Evolutionary conservation across 2,113 vertebrate genomes (phyloP).

Genomic region (Tringa solitaria): DNA sequence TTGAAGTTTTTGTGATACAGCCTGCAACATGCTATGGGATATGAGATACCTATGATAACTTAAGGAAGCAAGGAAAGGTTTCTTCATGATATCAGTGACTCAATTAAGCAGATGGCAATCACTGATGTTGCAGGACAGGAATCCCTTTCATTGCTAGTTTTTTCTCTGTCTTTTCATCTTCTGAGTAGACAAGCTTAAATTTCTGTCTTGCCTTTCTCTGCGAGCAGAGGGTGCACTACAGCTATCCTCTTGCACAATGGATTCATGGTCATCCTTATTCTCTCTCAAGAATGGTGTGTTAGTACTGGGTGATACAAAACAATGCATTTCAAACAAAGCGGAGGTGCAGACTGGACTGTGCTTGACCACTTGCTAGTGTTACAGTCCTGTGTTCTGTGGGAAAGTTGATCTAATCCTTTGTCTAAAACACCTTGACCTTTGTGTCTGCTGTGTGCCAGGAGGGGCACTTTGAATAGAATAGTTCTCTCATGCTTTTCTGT

Average conservation of each 20-base stretch:
- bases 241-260: not conserved
- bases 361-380: not conserved
- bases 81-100: not conserved
- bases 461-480: not conserved
- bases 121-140: not conserved
- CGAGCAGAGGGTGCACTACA: not conserved
- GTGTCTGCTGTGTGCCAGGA: not conserved
- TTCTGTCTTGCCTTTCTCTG: not conserved
- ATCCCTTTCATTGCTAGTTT: not conserved
- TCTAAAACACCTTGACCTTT: not conserved
- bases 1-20: not conserved
- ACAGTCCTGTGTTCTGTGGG: not conserved
- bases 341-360: not conserved
- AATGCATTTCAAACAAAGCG: not conserved
- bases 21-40: not conserved
- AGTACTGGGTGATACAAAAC: not conserved
- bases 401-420: not conserved
- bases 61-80: not conserved
- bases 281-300: not conserved
- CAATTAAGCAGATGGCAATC: not conserved
- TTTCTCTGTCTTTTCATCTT: not conserved
- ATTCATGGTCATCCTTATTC: not conserved
- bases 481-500: not conserved
- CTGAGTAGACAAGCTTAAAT: not conserved
- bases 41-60: not conserved